Evolutionary conservation across 2,113 vertebrate genomes (phyloP).

Genomic region (Alces alces): DNA sequence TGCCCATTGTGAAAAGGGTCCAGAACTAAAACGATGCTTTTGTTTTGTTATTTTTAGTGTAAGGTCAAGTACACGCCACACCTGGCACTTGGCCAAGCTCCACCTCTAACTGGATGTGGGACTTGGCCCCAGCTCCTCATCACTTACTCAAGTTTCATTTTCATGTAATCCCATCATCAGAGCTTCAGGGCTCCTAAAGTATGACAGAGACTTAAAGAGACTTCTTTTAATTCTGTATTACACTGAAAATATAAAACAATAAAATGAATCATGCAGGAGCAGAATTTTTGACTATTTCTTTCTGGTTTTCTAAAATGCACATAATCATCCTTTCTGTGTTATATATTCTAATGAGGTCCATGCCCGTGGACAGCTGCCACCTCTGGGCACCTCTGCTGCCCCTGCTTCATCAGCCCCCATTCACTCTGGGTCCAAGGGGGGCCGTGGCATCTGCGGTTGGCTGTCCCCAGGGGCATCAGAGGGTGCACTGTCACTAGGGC

Average conservation of each 20-base stretch:
- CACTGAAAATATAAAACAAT: not conserved
- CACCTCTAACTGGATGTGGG: not conserved
- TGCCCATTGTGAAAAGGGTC: not conserved
- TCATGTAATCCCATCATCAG: not conserved
- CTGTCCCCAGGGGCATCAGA: not conserved
- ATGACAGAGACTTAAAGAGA: not conserved
- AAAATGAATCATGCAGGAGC: conserved; percentile 2
- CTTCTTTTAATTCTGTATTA: not conserved
- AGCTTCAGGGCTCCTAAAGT: not conserved
- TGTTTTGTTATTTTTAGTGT: not conserved
- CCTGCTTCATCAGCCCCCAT: not conserved
- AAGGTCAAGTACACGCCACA: not conserved
- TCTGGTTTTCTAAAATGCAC: not conserved
- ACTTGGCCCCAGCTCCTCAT: too few relatives aligned
- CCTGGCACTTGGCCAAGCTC: not conserved
- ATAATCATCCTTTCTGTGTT: not conserved
- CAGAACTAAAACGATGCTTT: not conserved
- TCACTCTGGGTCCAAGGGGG: not conserved
- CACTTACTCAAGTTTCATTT: not conserved
- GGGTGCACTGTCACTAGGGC: fast-evolving
- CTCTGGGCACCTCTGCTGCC: not conserved
- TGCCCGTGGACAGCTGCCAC: not conserved
- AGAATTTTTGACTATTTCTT: not conserved
- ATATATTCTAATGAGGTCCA: not conserved
- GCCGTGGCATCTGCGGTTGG: not conserved